Percentiles rank a stretch among this genome's conserved stretches.
Conservation (phyloP, 35 echinoderm and acorn worm species). For the Lytechinus variegatus region DNA sequence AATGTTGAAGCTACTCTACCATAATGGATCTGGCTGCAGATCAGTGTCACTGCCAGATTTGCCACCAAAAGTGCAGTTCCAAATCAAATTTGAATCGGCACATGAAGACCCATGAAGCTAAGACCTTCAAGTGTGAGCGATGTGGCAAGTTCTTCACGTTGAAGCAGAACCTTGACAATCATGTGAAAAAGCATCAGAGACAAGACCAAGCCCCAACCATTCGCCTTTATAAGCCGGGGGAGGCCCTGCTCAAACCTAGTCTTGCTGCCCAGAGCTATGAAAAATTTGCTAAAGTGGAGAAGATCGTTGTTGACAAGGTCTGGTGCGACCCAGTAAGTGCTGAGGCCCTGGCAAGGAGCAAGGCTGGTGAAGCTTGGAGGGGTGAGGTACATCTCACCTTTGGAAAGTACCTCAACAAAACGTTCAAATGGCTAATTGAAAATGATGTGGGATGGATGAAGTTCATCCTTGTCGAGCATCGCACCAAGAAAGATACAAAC, state of each 20-base stretch:
- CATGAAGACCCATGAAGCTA: too few species aligned
- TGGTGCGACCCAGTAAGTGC: neutral
- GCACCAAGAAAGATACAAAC: neutral
- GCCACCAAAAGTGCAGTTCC: too few species aligned
- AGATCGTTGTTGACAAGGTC: conserved; percentile 19
- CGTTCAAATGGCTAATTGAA: conserved; percentile 60
- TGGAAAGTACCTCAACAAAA: conserved; percentile 43
- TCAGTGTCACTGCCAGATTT: too few species aligned
- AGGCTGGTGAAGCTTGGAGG: conserved; percentile 38
- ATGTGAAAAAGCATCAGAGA: neutral
- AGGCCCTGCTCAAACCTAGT: neutral
- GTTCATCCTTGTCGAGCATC: conserved; percentile 18
- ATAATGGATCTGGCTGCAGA: too few species aligned
- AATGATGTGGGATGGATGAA: conserved; percentile 60
- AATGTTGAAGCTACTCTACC: too few species aligned
- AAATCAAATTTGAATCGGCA: too few species aligned
- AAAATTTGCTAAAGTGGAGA: neutral
- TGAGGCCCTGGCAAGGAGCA: neutral
- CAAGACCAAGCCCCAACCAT: neutral
- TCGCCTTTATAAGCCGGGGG: neutral
- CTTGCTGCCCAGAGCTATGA: neutral
- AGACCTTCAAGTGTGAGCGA: too few species aligned
- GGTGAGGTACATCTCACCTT: conserved; percentile 24
- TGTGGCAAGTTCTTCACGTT: neutral
- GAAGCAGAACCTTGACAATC: neutral